Evolutionary conservation across 2,113 vertebrate genomes (phyloP), one percentile per base, ranked within the genome.

Genomic region (Sebastes schlegelii): DNA sequence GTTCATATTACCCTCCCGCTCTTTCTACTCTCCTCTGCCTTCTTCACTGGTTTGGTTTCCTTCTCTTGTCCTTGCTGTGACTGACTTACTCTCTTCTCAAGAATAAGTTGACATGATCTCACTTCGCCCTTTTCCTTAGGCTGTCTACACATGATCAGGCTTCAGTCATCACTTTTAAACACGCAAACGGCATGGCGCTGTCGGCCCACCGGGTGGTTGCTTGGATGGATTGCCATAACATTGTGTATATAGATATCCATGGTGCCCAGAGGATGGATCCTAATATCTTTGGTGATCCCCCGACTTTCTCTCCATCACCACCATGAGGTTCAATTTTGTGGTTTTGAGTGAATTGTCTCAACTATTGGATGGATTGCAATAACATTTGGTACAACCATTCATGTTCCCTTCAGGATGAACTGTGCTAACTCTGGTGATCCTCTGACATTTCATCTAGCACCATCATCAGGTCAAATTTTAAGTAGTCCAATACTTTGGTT

Each of bases 41-140:
- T 69, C 58, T 69, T 68, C 49, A 45, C 16, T 57, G 46, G 52
- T 63, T 64, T 63, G 58, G 60, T 81, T 67, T 69, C 72, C 51
- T 21, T 66, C 43, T 26, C 21, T 4, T 67, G 23, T 42, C 34
- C 4, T 34, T 42, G 23, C 17, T 57, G 17, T 64, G 64, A 73
- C 63, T 54, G 14, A 70, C 26, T 57, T 19, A n/a, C 2, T 54
- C 57, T n/a, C 12, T 55, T 10, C 57, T 48, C 65, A 1, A 34
- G 7, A 26, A 61, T 26, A 43, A n/a, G 2, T 63, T 8, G 1
- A 14, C 46, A 34, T 14, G 57, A 63, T 75, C 81, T 70, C 8
- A 58, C 57, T 60, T 55, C 46, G 12, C 12, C 14, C 40, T 65
- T 75, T 80, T 52, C 23, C 9, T 34, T 23, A 9, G 17, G n/a